phyloP scores from a whole-genome alignment of 2,888 invertebrate genomes.

The Poecilobothrus nobilitatus region DNA sequence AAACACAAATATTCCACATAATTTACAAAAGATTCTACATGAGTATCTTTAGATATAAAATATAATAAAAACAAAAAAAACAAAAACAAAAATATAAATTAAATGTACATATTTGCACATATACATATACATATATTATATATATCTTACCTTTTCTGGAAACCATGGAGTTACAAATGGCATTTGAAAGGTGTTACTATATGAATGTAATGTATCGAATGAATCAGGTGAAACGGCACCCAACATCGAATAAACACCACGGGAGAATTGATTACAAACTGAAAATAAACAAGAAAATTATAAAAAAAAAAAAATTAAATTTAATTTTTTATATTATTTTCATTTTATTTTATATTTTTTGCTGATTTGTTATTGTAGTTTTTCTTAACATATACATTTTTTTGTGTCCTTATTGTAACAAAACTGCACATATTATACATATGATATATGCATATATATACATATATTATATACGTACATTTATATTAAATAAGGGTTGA shows the following conservation, averaged over 20 bases:
- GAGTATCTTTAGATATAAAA: no score
- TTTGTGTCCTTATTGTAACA: no score
- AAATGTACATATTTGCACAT: no score
- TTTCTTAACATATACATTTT: neutral
- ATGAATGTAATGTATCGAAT: constrained; percentile 89
- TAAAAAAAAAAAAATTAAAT: neutral
- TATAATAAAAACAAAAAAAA: no score
- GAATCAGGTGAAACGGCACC: constrained; percentile 88
- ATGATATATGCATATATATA: no score
- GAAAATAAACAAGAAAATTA: constrained; percentile 28
- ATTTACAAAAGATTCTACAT: no score
- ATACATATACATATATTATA: no score
- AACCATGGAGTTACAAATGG: constrained; percentile 92
- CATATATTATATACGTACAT: no score
- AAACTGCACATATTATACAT: no score
- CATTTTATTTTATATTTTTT: neutral
- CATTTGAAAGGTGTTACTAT: constrained; percentile 92
- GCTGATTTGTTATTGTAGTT: neutral
- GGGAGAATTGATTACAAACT: constrained; percentile 86
- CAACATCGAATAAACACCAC: constrained; percentile 83
- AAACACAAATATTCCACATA: no score
- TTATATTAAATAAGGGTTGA: no score
- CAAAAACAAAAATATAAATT: no score
- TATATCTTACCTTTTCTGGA: constrained; percentile 68
- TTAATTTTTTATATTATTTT: neutral